These are phyloP conservation scores for Drosophila bocki DNA, from an alignment of 1,140 invertebrate genomes.

Conservation along the genomic window DNA sequence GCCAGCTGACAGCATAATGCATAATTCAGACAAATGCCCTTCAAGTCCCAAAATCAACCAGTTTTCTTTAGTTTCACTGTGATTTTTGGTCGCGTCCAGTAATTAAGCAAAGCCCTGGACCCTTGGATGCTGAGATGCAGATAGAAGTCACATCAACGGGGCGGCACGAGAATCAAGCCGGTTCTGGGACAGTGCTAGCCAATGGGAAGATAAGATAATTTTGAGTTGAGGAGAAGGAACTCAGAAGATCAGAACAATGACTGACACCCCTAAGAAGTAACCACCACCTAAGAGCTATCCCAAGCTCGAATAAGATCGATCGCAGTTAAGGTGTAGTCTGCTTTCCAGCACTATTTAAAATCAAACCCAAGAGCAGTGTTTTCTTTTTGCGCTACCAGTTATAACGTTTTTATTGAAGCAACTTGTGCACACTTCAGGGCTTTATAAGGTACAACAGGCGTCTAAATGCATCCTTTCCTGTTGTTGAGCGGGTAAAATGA, in stretches of 20 bases:
- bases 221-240: background rate
- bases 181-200: constrained; percentile 35
- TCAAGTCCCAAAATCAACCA: constrained; percentile 32
- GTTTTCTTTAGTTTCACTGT: constrained; percentile 40
- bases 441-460: constrained; percentile 56
- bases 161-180: background rate
- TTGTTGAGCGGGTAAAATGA: constrained; percentile 20
- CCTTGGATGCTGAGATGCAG: constrained; percentile 52
- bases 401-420: constrained; percentile 10
- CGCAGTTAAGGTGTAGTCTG: background rate
- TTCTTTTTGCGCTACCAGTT: too few relatives aligned
- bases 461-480: constrained; percentile 42
- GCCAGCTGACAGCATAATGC: constrained; percentile 5
- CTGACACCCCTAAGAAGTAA: constrained; percentile 28
- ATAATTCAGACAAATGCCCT: constrained; percentile 14
- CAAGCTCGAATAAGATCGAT: constrained; percentile 7
- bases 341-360: constrained; percentile 7
- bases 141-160: constrained; percentile 65
- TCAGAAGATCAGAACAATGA: constrained; percentile 3
- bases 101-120: constrained; percentile 64
- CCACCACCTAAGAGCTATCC: constrained; percentile 26
- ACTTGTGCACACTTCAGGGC: constrained; percentile 37
- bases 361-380: background rate
- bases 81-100: constrained; percentile 25
- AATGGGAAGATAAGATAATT: constrained; percentile 43